phyloP scores from a whole-genome alignment of 1,140 invertebrate genomes.

The Leptonema lineaticorne region DNA sequence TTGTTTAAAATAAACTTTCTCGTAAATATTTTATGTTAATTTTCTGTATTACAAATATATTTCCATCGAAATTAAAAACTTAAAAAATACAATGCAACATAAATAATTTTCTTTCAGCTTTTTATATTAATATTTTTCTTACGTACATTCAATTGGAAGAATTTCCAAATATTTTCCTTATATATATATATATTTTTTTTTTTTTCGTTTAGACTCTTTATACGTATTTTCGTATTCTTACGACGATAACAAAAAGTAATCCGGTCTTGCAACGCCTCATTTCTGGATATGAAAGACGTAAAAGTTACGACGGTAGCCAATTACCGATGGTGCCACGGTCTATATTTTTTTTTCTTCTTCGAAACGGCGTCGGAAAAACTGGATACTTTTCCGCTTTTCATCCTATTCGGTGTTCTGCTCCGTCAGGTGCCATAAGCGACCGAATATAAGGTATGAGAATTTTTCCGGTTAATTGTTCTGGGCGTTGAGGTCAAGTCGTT shows the following conservation, averaged over 20 bases:
- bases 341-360: too few relatives aligned
- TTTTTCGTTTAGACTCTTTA: background rate
- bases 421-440: slow-evolving; percentile 15
- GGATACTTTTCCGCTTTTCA: background rate
- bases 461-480: slow-evolving; percentile 15
- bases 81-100: too few relatives aligned
- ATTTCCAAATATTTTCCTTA: too few relatives aligned
- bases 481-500: background rate
- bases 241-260: slow-evolving; percentile 16
- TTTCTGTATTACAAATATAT: too few relatives aligned
- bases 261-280: slow-evolving; percentile 4
- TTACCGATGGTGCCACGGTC: too few relatives aligned
- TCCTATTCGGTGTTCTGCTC: background rate
- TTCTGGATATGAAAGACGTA: slow-evolving; percentile 19
- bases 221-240: background rate
- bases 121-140: too few relatives aligned
- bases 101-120: too few relatives aligned
- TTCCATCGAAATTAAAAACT: too few relatives aligned
- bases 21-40: too few relatives aligned
- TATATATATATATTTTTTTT: too few relatives aligned
- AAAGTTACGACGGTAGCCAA: slow-evolving; percentile 17
- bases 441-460: background rate
- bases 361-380: background rate
- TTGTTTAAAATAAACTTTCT: too few relatives aligned
- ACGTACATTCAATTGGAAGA: too few relatives aligned